These are phyloP conservation scores for Drosophila sucinea DNA, from an alignment of 1,140 invertebrate species.

Conservation along the genomic window DNA sequence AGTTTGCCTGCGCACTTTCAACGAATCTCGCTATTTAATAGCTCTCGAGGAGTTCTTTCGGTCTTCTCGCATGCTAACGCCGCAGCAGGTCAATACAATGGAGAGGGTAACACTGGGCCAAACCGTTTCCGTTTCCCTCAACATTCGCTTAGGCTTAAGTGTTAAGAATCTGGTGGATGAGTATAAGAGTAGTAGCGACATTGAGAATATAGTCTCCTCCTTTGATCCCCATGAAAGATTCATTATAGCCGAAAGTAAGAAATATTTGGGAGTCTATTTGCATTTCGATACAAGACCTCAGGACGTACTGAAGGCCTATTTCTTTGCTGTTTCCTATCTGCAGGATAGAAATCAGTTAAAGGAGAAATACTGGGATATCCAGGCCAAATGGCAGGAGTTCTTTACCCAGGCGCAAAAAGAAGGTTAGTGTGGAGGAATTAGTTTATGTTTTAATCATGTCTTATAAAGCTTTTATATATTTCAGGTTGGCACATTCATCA, in stretches of 20 bases:
- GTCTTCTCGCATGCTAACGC: constrained; percentile 83
- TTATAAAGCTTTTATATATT: constrained; percentile 16
- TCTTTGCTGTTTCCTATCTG: constrained; percentile 82
- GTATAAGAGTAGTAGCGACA: constrained; percentile 65
- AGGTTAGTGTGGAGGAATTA: constrained; percentile 42
- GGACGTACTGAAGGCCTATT: constrained; percentile 81
- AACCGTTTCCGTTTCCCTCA: constrained; percentile 82
- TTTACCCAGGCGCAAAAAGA: constrained; percentile 76
- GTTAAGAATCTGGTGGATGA: constrained; percentile 69
- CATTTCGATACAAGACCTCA: constrained; percentile 78
- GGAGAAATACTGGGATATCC: constrained; percentile 84
- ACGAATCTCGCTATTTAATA: constrained; percentile 89
- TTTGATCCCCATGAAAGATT: constrained; percentile 84
- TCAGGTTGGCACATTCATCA: constrained; percentile 84
- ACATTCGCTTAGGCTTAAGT: constrained; percentile 76
- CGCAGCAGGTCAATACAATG: constrained; percentile 84
- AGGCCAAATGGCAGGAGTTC: constrained; percentile 82
- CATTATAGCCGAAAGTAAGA: constrained; percentile 80
- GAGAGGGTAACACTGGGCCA: constrained; percentile 86
- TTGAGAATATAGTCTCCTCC: constrained; percentile 82
- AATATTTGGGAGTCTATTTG: constrained; percentile 77
- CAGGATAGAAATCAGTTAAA: constrained; percentile 82
- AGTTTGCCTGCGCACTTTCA: constrained; percentile 90
- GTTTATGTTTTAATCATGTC: neutral
- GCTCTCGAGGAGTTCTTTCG: constrained; percentile 87